Evolutionary conservation across 2,113 vertebrate genomes (phyloP), one percentile per base, ranked within the genome.

Genomic region (Nannospalax galili): DNA sequence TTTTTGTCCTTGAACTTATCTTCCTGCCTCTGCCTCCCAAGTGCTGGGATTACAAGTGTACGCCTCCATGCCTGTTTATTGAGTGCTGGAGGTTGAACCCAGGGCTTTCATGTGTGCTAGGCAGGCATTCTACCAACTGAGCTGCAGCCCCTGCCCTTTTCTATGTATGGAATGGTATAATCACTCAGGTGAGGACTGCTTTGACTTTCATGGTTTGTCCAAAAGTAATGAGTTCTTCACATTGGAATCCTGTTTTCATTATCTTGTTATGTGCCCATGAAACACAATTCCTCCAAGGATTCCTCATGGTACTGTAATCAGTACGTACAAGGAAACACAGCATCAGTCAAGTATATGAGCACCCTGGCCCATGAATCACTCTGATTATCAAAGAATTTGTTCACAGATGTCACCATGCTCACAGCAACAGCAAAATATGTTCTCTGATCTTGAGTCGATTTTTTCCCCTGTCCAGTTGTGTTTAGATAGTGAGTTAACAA

Each of bases 171-270:
- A 60, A 84, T 96, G 82, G 78, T 24, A 93, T 69, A 75, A 24
- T 77, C 84, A 69, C 52, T 87, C 77, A 60, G 69, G 70, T 60
- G 42, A 24, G 91, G 93, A 80, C 70, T 84, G 58, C 58, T 88
- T 92, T 79, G 58, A 40, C 24, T 10, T 73, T 96, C 84, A 90
- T 91, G 82, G 48, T 88, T 70, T 48, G 35, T 92, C 77, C 87
- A 82, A 91, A 95, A 90, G 80, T 74, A 93, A 86, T 87, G 74
- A 74, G 30, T 56, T 75, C 74, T 86, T 81, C 37, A 48, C 37
- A 22, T 80, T 75, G 67, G 92, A 35, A 78, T 95, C 92, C 93
- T 35, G 72, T 95, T 96, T 93, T 85, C 74, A 65, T 88, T 78
- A 91, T 91, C 88, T 90, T 77, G 17, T 87, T 94, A 77, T 88